Conservation (phyloP, 2,113 vertebrate genomes). For the Lepus europaeus region DNA sequence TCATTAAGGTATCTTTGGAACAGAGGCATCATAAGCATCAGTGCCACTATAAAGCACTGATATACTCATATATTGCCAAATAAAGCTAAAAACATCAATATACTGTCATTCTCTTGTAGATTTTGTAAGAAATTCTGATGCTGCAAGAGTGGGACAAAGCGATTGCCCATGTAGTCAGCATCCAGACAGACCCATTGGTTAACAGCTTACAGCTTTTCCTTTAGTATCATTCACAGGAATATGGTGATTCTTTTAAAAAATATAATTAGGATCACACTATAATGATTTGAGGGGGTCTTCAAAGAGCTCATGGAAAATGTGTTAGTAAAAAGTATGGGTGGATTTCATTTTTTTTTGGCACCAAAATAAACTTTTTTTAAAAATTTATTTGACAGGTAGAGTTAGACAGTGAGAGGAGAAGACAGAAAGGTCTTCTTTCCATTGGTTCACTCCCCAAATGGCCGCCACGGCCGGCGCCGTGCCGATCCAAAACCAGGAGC, state of each 20-base stretch:
- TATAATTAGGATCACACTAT: not conserved
- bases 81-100: not conserved
- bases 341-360: too few relatives aligned
- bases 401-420: too few relatives aligned
- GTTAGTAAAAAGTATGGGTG: too few relatives aligned
- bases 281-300: too few relatives aligned
- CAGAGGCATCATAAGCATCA: not conserved
- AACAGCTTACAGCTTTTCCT: slow-evolving; percentile 28
- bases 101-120: not conserved
- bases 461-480: too few relatives aligned
- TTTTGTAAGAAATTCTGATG: not conserved
- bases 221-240: not conserved
- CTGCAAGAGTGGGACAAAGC: not conserved
- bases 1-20: not conserved
- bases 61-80: not conserved
- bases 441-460: too few relatives aligned
- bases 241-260: not conserved
- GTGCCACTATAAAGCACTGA: not conserved
- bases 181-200: not conserved
- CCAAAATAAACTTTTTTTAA: too few relatives aligned
- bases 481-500: too few relatives aligned
- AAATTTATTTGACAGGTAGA: too few relatives aligned
- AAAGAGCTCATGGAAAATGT: too few relatives aligned
- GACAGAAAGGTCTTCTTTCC: too few relatives aligned
- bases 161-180: not conserved